Conservation (phyloP, 2,113 vertebrate genomes). For the Oncorhynchus nerka region DNA sequence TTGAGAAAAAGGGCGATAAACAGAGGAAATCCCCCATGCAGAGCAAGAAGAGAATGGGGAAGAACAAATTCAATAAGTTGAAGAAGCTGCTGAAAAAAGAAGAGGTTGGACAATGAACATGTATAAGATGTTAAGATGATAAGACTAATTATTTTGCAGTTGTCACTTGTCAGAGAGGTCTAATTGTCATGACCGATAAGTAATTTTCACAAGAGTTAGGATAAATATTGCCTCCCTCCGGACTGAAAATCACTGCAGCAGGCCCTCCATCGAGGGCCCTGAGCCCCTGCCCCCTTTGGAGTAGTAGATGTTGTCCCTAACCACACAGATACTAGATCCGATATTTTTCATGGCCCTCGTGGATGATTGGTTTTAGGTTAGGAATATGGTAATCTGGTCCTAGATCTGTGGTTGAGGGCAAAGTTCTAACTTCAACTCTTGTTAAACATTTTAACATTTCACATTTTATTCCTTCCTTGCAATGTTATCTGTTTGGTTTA, state of each 20-base stretch:
- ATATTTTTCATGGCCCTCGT: too few relatives aligned
- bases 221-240: background rate
- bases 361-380: too few relatives aligned
- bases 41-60: conserved; percentile 63
- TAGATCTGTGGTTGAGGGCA: background rate
- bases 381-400: background rate
- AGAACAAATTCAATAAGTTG: conserved; percentile 71
- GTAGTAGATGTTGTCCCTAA: background rate
- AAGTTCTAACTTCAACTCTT: background rate
- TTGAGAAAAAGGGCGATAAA: conserved; percentile 66
- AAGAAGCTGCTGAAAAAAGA: conserved; percentile 55
- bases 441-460: background rate
- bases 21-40: conserved; percentile 43
- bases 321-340: too few relatives aligned
- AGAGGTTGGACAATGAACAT: conserved; percentile 19
- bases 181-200: background rate
- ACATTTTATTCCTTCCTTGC: background rate
- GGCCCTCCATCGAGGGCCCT: too few relatives aligned
- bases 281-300: background rate
- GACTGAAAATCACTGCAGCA: background rate
- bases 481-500: background rate
- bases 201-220: background rate
- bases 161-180: too few relatives aligned
- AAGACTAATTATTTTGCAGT: too few relatives aligned
- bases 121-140: conserved; percentile 12